Base-by-base conservation (phyloP, 30 jellyfish, hydroid and myxozoan genomes). In the Mastigias papua region DNA sequence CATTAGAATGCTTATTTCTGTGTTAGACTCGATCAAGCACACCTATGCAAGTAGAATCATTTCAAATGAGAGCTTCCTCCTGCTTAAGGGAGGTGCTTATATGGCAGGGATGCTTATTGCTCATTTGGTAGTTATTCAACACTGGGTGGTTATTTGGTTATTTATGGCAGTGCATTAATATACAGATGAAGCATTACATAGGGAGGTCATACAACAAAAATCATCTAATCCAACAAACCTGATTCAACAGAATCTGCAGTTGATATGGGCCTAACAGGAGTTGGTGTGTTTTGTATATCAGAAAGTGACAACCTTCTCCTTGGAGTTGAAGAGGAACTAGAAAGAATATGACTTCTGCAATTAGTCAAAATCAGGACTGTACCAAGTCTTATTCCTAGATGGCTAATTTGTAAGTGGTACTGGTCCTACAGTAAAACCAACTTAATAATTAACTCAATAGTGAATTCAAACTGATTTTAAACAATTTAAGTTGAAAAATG, bases 261-360 rank as follows among this genome's bases (percentile, higher is more conserved):
- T 85, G 64, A 76, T 61, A 67, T 20, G 63, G 34, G 87, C 28
- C 46, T 83, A 48, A 88, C 50, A 0, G 98, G 98, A 25, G 98
- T 88, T 13, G 98, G 98, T 5, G 97, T 82, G 22, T 69, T 82
- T 23, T 42, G 85, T 22, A 61, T 37, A 69, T 93, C 95, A 0
- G 95, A 76, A 13, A 93, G 89, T 22, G 97, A 82, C 25, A 93
- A 78, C 54, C 96, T 61, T 64, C 98, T 84, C 51, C 98, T 72
- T 77, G 98, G 98, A 30, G 98, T 93, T 66, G 98, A 88, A 48
- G 91, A 83, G 37, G 82, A 93, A 64, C 96, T 87, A 58, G 42
- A 88, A 65, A 51, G n/a, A 2, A 4, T 6, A 54, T 54, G 23
- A n/a, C n/a, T n/a, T n/a, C n/a, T n/a, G n/a, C n/a, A n/a, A n/a